Conservation (phyloP, 2,113 vertebrate genomes). For the Spermophilus dauricus region DNA sequence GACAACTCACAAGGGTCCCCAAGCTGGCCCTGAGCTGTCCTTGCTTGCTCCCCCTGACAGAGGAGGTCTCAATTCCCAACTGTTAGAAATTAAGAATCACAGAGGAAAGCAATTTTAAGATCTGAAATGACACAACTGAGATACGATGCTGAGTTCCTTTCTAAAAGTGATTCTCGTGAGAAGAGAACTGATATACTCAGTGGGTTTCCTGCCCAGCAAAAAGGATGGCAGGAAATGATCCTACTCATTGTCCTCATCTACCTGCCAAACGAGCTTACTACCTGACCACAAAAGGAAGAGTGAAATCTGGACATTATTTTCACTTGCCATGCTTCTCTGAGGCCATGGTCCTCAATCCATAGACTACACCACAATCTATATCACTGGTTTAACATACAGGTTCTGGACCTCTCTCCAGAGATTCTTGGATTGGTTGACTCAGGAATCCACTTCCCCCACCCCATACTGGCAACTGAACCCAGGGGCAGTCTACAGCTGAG, state of each 20-base stretch:
- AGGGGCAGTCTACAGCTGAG: too few relatives aligned
- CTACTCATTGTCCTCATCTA: neutral
- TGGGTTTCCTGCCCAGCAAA: neutral
- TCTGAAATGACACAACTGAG: neutral
- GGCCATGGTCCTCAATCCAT: neutral
- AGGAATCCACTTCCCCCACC: neutral
- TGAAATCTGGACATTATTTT: neutral
- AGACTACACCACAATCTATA: neutral
- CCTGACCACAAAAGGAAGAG: neutral
- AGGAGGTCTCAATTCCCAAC: neutral
- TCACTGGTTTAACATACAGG: neutral
- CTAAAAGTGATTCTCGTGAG: neutral
- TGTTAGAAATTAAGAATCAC: neutral
- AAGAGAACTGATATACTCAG: neutral
- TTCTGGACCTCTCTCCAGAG: neutral
- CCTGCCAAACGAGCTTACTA: neutral
- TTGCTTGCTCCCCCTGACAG: neutral
- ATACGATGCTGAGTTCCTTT: neutral
- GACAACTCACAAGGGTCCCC: neutral
- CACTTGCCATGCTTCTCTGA: neutral
- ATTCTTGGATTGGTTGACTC: neutral
- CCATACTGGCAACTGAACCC: too few relatives aligned
- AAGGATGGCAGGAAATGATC: neutral
- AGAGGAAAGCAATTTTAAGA: neutral
- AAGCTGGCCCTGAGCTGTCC: neutral